Percentiles rank a stretch among this genome's conserved stretches.
Conservation (phyloP, 2,797 vertebrate species). For the Clarias laeviceps region DNA sequence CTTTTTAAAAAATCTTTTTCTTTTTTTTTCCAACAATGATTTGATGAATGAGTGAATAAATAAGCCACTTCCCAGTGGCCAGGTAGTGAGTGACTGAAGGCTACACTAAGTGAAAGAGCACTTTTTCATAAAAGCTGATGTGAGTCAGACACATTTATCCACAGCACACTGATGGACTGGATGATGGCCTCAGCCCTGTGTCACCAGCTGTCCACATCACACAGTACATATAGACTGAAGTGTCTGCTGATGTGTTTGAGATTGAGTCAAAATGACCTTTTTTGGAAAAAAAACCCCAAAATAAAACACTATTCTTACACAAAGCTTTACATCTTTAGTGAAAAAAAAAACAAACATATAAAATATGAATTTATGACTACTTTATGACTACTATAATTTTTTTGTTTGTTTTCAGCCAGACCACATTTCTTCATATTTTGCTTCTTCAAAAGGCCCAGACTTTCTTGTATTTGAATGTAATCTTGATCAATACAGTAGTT, state of each 20-base stretch:
- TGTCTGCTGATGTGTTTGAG: constrained; percentile 59
- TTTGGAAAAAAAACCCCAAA: background rate
- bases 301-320: background rate
- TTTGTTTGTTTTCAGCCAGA: too few species aligned
- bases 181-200: constrained; percentile 30
- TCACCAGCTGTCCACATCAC: constrained; percentile 44
- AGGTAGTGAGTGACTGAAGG: constrained; percentile 28
- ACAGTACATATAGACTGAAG: constrained; percentile 53
- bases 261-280: constrained; percentile 52
- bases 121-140: constrained; percentile 43
- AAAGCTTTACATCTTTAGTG: background rate
- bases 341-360: background rate
- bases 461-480: too few species aligned
- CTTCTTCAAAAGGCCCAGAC: too few species aligned
- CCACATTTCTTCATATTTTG: too few species aligned
- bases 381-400: too few species aligned
- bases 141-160: constrained; percentile 40
- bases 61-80: constrained; percentile 23
- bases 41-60: constrained; percentile 55
- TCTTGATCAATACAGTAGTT: too few species aligned
- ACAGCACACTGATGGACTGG: constrained; percentile 12
- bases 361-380: too few species aligned
- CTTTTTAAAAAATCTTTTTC: constrained; percentile 21
- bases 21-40: constrained; percentile 48
- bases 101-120: constrained; percentile 13